These are phyloP conservation scores for Gorsachius magnificus DNA, from an alignment of 2,797 vertebrate species.

Conservation along the genomic window DNA sequence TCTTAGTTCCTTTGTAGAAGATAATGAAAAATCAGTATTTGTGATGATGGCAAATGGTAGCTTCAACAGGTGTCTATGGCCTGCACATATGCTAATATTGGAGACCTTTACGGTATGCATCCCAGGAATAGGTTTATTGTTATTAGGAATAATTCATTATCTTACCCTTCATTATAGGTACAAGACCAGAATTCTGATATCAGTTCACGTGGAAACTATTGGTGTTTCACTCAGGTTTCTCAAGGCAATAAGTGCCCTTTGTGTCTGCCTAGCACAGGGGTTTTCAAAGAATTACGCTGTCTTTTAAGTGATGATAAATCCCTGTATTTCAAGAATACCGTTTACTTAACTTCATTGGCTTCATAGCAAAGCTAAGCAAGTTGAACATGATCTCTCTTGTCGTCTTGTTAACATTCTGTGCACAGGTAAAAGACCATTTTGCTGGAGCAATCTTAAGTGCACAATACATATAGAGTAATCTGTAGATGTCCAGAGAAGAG, in stretches of 20 bases:
- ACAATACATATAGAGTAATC: background rate
- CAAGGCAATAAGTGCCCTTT: background rate
- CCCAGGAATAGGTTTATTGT: slow-evolving; percentile 5
- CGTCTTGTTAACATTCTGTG: slow-evolving; percentile 1
- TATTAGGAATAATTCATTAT: slow-evolving; percentile 13
- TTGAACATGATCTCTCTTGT: slow-evolving; percentile 3
- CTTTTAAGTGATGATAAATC: slow-evolving; percentile 6
- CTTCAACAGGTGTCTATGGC: slow-evolving; percentile 7
- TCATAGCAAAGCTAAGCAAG: background rate
- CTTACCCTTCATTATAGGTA: background rate
- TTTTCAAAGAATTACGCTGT: background rate
- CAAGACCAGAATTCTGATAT: slow-evolving; percentile 9
- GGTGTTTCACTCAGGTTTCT: background rate
- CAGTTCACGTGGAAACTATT: background rate
- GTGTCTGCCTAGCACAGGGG: background rate
- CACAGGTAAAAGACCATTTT: background rate
- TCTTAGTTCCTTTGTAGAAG: slow-evolving; percentile 42
- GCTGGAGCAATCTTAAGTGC: background rate
- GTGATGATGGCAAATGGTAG: background rate
- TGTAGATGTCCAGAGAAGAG: background rate
- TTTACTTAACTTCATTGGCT: background rate
- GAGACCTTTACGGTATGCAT: background rate
- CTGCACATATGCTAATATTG: background rate
- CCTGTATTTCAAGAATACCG: background rate
- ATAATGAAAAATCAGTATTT: slow-evolving; percentile 62